A percentile compares a stretch with the other conserved stretches of the same genome.
Evolutionary conservation across 2,888 invertebrate species (phyloP).

Genomic region (Harpalus rubripes): DNA sequence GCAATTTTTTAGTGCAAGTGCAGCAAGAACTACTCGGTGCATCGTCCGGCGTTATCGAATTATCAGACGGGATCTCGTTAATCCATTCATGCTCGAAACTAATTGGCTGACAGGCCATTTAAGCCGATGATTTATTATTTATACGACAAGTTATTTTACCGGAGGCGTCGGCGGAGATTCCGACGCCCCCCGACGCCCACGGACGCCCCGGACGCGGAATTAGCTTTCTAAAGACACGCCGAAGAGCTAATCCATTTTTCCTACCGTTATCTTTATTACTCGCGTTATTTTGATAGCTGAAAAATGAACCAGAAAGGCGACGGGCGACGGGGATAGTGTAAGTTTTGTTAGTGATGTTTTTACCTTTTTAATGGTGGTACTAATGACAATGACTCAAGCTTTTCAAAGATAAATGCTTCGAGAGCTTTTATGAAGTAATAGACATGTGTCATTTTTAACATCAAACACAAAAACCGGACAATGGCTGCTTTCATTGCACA

Average conservation of each 20-base stretch:
- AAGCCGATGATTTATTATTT: slow-evolving; percentile 64
- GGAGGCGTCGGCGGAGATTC: slow-evolving; percentile 25
- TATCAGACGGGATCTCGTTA: slow-evolving; percentile 58
- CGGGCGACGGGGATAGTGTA: neutral
- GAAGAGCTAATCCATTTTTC: slow-evolving; percentile 60
- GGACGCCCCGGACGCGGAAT: slow-evolving; percentile 29
- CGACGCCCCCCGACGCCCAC: slow-evolving; percentile 6
- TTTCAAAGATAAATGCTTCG: slow-evolving; percentile 22
- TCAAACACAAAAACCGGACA: neutral
- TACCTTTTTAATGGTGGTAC: slow-evolving; percentile 39
- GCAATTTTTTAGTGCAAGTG: slow-evolving; percentile 7
- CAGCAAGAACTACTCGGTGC: slow-evolving; percentile 8
- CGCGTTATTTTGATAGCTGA: slow-evolving; percentile 56
- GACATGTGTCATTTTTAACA: neutral
- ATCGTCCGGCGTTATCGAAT: slow-evolving; percentile 40
- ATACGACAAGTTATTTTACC: slow-evolving; percentile 60
- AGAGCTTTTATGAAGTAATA: neutral
- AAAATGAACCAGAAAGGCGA: slow-evolving; percentile 45
- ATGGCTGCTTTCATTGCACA: neutral
- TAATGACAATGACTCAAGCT: slow-evolving; percentile 22
- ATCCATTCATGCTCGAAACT: slow-evolving; percentile 63
- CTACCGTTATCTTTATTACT: slow-evolving; percentile 54
- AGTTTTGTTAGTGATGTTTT: slow-evolving; percentile 41
- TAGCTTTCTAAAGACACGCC: slow-evolving; percentile 50
- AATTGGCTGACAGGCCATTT: slow-evolving; percentile 66